Percentiles rank a stretch among this genome's conserved stretches.
Evolutionary conservation across 2,888 invertebrate species (phyloP).

Genomic region (Diplazon laetatorius): DNA sequence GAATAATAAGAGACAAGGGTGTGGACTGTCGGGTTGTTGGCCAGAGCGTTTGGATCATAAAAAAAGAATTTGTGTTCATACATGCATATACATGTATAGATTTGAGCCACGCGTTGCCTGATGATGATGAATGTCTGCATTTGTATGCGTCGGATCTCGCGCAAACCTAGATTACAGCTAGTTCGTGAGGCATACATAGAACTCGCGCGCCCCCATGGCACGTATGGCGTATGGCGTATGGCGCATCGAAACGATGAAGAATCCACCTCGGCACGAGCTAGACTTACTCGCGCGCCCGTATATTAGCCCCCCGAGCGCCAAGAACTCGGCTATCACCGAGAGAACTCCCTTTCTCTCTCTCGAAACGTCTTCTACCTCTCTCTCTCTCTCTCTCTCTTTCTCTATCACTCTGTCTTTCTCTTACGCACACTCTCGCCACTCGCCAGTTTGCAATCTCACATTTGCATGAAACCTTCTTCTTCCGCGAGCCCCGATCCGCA

Average conservation of each 20-base stretch:
- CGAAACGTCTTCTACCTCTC: background rate
- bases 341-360: constrained; percentile 25
- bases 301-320: constrained; percentile 53
- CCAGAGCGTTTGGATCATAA: constrained; percentile 54
- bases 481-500: constrained; percentile 58
- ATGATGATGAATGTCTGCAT: constrained; percentile 70
- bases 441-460: constrained; percentile 55
- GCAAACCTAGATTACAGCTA: constrained; percentile 67
- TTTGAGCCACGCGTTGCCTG: constrained; percentile 62
- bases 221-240: background rate
- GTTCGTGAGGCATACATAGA: constrained; percentile 25
- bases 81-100: too few species aligned
- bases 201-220: too few species aligned
- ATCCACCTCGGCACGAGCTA: constrained; percentile 61
- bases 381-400: background rate
- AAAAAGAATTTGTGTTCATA: constrained; percentile 56
- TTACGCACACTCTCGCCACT: constrained; percentile 20
- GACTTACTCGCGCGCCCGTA: constrained; percentile 55
- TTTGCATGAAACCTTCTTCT: constrained; percentile 62
- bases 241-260: constrained; percentile 45
- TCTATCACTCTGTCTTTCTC: too few species aligned
- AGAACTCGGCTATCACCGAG: constrained; percentile 6
- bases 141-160: constrained; percentile 71
- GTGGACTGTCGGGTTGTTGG: constrained; percentile 20
- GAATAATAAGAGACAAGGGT: constrained; percentile 18